Percentiles rank a stretch among this genome's conserved stretches.
Evolutionary conservation across 1,140 invertebrate genomes (phyloP).

Genomic region (Mesaphorura yosii): DNA sequence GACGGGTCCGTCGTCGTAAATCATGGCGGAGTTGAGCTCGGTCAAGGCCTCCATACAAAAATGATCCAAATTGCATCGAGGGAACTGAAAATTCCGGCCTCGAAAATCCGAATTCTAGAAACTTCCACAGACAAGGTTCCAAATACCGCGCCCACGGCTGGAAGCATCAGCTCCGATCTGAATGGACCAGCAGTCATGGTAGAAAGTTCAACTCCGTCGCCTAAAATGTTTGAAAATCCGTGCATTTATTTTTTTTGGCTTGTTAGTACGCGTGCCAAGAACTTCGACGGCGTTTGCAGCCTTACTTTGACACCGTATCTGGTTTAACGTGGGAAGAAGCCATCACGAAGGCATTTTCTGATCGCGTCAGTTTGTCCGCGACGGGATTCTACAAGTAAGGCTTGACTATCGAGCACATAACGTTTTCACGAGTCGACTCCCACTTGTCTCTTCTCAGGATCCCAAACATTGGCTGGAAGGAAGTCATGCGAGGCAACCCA

Average conservation of each 20-base stretch:
- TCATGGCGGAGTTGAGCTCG: conserved; percentile 89
- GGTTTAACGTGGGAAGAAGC: conserved; percentile 70
- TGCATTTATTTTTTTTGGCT: conserved; percentile 25
- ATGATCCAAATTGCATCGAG: conserved; percentile 56
- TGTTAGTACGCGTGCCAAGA: conserved; percentile 65
- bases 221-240: too few relatives aligned
- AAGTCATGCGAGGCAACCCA: conserved; percentile 50
- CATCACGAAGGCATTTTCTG: conserved; percentile 65
- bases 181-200: conserved; percentile 87
- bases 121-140: conserved; percentile 87
- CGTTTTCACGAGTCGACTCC: neutral
- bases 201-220: conserved; percentile 33
- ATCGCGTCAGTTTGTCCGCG: conserved; percentile 66
- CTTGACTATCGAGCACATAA: neutral
- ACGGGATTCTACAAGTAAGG: conserved; percentile 64
- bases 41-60: conserved; percentile 89
- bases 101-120: conserved; percentile 64
- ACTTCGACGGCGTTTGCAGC: conserved; percentile 61
- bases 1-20: conserved; percentile 83
- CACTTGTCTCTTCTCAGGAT: neutral
- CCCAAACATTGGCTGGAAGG: neutral
- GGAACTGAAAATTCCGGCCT: conserved; percentile 50
- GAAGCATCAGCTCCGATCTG: conserved; percentile 77
- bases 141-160: conserved; percentile 83
- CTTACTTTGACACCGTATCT: conserved; percentile 63